phyloP scores from a whole-genome alignment of 2,113 vertebrate genomes.

The Sisor rabdophorus region DNA sequence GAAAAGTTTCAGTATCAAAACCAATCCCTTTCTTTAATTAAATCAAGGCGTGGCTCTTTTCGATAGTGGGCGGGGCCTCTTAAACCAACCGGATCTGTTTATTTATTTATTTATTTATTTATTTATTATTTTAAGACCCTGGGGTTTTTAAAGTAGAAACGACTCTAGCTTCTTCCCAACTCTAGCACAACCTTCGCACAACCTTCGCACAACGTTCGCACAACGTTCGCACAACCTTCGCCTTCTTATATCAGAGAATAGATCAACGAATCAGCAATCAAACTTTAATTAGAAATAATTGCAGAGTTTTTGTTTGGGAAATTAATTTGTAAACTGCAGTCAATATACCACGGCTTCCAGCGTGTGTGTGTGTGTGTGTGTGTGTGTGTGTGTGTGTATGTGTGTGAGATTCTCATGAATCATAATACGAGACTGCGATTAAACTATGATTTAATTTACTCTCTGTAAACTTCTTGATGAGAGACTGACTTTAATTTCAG shows the following conservation, averaged over 20 bases:
- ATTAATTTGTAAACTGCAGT: slow-evolving; percentile 76
- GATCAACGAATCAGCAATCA: slow-evolving; percentile 72
- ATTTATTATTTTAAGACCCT: too few species aligned
- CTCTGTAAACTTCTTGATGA: slow-evolving; percentile 28
- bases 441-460: slow-evolving; percentile 62
- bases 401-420: slow-evolving; percentile 57
- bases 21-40: not conserved
- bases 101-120: too few species aligned
- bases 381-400: slow-evolving; percentile 9
- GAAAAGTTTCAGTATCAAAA: not conserved
- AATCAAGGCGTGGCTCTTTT: not conserved
- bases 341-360: slow-evolving; percentile 65
- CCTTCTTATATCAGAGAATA: not conserved
- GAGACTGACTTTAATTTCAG: slow-evolving; percentile 32
- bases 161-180: too few species aligned
- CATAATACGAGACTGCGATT: slow-evolving; percentile 60
- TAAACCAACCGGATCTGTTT: not conserved
- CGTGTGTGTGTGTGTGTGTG: slow-evolving; percentile 50
- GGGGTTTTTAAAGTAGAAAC: too few species aligned
- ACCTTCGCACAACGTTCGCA: not conserved
- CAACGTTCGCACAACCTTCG: not conserved
- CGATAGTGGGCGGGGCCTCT: not conserved
- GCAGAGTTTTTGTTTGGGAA: slow-evolving; percentile 66
- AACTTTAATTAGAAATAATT: slow-evolving; percentile 77
- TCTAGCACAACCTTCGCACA: too few species aligned